Evolutionary conservation across 2,888 invertebrate genomes (phyloP).

Genomic region (Amphipyra berbera): DNA sequence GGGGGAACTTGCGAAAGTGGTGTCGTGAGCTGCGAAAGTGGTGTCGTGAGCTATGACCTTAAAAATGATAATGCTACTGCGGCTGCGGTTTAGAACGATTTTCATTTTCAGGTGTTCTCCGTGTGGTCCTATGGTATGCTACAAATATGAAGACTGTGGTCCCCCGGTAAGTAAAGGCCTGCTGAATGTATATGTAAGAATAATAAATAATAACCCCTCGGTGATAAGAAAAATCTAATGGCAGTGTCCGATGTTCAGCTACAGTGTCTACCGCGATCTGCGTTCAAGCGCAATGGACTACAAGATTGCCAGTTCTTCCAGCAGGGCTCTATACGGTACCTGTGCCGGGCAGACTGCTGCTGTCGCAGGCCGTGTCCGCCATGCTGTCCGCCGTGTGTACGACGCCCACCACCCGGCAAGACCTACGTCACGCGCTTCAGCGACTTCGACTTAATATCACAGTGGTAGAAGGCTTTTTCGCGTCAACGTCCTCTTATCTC

Average conservation of each 20-base stretch:
- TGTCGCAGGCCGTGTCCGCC: slow-evolving; percentile 80
- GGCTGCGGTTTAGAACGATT: neutral
- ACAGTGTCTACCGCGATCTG: slow-evolving; percentile 86
- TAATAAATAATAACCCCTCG: neutral
- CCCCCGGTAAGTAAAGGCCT: slow-evolving; percentile 77
- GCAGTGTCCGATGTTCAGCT: slow-evolving; percentile 71
- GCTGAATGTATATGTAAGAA: neutral
- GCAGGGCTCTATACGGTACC: slow-evolving; percentile 86
- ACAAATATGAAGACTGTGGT: slow-evolving; percentile 88
- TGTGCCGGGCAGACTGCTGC: slow-evolving; percentile 80
- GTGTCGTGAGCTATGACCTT: too few relatives aligned
- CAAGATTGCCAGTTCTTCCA: slow-evolving; percentile 88
- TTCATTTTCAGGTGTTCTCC: slow-evolving; percentile 81
- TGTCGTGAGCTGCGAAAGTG: too few relatives aligned
- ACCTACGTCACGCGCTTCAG: slow-evolving; percentile 87
- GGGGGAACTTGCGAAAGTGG: too few relatives aligned
- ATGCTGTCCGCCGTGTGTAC: slow-evolving; percentile 85
- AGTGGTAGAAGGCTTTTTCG: slow-evolving; percentile 76
- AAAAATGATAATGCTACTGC: too few relatives aligned
- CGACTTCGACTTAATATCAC: slow-evolving; percentile 85
- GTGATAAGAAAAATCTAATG: slow-evolving; percentile 41
- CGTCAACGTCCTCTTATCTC: slow-evolving; percentile 61
- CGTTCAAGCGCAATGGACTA: slow-evolving; percentile 88
- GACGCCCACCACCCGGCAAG: slow-evolving; percentile 85
- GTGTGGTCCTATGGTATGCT: slow-evolving; percentile 87